Percentiles rank a stretch among this genome's conserved stretches.
phyloP scores from a whole-genome alignment of 2,888 invertebrate genomes.

The Heliconius charithonia region DNA sequence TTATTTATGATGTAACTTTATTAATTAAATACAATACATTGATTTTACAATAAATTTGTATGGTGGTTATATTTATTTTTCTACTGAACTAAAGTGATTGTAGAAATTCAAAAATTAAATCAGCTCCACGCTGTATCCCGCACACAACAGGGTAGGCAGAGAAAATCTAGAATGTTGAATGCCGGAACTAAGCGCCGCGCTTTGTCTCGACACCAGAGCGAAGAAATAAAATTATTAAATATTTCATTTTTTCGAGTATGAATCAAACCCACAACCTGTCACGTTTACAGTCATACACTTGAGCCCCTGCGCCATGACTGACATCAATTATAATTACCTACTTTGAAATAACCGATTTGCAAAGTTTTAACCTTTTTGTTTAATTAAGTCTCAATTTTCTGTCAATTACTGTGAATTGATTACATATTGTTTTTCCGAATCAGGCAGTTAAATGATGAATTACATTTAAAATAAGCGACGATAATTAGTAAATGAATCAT shows the following conservation, averaged over 20 bases:
- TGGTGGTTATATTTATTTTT: background rate
- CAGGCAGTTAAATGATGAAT: background rate
- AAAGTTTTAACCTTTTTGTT: background rate
- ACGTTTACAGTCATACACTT: no score
- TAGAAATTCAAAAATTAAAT: background rate
- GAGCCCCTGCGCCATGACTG: no score
- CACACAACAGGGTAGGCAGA: no score
- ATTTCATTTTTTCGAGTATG: no score
- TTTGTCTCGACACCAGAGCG: no score
- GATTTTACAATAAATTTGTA: background rate
- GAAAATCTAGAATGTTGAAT: no score
- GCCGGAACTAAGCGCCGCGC: no score
- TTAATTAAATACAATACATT: conserved; percentile 13
- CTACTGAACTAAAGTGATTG: background rate
- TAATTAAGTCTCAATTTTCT: conserved; percentile 2
- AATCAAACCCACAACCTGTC: no score
- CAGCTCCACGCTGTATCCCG: no score
- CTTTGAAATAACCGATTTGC: background rate
- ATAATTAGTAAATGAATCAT: no score
- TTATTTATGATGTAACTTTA: conserved; percentile 22
- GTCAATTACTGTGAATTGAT: background rate
- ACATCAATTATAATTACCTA: background rate
- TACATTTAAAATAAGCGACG: background rate
- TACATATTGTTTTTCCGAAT: background rate
- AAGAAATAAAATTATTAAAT: no score